A percentile compares a stretch with the other conserved stretches of the same genome.
phyloP scores from a whole-genome alignment of 2,113 vertebrate genomes.

The Rhadina sibilatrix region DNA sequence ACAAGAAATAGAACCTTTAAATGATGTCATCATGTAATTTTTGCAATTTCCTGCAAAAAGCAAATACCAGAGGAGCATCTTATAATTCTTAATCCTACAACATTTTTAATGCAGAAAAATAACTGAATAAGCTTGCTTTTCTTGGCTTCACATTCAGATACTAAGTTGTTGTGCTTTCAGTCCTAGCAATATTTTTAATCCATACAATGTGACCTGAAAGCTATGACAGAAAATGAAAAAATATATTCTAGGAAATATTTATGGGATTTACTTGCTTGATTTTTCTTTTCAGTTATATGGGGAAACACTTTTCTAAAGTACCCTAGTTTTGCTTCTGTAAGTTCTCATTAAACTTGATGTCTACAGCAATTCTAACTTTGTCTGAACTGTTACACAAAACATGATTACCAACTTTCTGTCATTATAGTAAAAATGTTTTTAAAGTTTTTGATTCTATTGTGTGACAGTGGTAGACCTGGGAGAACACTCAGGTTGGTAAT shows the following conservation, averaged over 20 bases:
- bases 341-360: background rate
- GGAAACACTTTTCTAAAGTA: background rate
- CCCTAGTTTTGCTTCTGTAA: background rate
- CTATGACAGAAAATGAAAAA: background rate
- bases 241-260: background rate
- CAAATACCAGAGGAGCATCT: background rate
- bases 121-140: background rate
- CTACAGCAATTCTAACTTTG: background rate
- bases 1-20: background rate
- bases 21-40: background rate
- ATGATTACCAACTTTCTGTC: background rate
- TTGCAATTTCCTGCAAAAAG: background rate
- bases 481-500: background rate
- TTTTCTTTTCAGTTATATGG: background rate
- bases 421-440: background rate
- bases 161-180: background rate
- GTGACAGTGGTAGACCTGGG: background rate
- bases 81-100: background rate
- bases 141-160: background rate
- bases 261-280: background rate
- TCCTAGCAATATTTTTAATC: background rate
- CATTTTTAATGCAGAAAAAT: background rate
- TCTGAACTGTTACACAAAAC: background rate
- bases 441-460: background rate
- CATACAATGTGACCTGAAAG: background rate